These are phyloP conservation scores for Melolontha melolontha DNA, from an alignment of 2,888 invertebrate genomes.

Conservation along the genomic window DNA sequence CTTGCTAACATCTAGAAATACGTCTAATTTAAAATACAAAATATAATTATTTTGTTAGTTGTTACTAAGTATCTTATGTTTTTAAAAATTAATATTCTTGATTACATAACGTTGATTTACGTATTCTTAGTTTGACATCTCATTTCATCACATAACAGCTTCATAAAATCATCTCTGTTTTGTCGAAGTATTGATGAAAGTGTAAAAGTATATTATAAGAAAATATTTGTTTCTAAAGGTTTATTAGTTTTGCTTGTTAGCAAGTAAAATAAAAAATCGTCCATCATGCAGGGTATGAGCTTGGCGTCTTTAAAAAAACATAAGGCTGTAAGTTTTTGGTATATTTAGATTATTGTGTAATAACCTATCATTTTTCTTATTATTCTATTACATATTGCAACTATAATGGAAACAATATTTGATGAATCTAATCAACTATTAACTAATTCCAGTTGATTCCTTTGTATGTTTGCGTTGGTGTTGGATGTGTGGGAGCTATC, in stretches of 20 bases:
- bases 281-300: constrained; percentile 79
- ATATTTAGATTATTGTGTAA: constrained; percentile 19
- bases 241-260: not conserved
- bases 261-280: constrained; percentile 35
- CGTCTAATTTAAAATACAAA: too few species aligned
- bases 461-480: constrained; percentile 78
- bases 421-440: constrained; percentile 23
- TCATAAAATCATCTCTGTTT: too few species aligned
- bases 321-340: constrained; percentile 76
- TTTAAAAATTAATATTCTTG: too few species aligned
- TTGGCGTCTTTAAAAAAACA: constrained; percentile 79
- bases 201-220: too few species aligned
- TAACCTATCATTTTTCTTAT: constrained; percentile 4
- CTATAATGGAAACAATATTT: not conserved
- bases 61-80: too few species aligned
- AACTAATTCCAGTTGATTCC: constrained; percentile 77
- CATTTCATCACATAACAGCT: too few species aligned
- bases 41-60: too few species aligned
- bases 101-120: too few species aligned
- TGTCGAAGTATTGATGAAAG: too few species aligned
- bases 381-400: not conserved
- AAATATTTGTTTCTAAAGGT: too few species aligned
- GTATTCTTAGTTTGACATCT: too few species aligned
- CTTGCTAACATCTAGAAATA: too few species aligned
- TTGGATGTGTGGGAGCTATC: constrained; percentile 75